phyloP scores from a whole-genome alignment of 2,113 vertebrate genomes.

The Microcebus lehilahytsara region DNA sequence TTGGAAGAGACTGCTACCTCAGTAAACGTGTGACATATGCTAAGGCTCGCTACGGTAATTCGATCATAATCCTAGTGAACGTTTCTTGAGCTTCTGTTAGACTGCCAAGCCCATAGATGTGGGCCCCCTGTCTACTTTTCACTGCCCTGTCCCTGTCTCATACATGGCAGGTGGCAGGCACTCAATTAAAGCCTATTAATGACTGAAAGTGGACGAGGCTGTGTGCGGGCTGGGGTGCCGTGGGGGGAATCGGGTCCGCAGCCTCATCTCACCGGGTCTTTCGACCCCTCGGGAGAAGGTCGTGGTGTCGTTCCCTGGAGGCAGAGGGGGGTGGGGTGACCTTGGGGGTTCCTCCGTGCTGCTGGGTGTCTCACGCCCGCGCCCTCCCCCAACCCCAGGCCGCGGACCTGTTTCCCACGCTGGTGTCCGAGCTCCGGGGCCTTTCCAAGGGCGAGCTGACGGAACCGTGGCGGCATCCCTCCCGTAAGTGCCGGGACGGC shows the following conservation, averaged over 20 bases:
- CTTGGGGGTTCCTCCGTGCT: accelerated
- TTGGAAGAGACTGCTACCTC: neutral
- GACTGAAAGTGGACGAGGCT: too few species aligned
- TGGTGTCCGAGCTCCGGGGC: conserved; percentile 86
- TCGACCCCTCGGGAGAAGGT: neutral
- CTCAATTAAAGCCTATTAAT: neutral
- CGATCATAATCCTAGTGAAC: neutral
- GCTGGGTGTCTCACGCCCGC: neutral
- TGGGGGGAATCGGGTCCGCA: neutral
- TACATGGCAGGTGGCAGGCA: neutral
- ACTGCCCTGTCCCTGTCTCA: neutral
- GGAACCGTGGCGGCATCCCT: conserved; percentile 85
- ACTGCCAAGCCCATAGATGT: accelerated
- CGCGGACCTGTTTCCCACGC: conserved; percentile 83
- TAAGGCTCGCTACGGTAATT: neutral
- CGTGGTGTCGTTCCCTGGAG: accelerated
- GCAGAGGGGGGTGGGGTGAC: neutral
- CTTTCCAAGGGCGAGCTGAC: conserved; percentile 82
- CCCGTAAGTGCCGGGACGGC: conserved; percentile 88
- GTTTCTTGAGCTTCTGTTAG: neutral
- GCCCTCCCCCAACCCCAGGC: conserved; percentile 75
- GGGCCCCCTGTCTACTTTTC: neutral
- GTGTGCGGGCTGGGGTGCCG: too few species aligned
- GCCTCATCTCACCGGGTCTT: neutral
- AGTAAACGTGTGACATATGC: neutral